Conservation (phyloP, 2,888 invertebrate species). For the Patella caerulea region DNA sequence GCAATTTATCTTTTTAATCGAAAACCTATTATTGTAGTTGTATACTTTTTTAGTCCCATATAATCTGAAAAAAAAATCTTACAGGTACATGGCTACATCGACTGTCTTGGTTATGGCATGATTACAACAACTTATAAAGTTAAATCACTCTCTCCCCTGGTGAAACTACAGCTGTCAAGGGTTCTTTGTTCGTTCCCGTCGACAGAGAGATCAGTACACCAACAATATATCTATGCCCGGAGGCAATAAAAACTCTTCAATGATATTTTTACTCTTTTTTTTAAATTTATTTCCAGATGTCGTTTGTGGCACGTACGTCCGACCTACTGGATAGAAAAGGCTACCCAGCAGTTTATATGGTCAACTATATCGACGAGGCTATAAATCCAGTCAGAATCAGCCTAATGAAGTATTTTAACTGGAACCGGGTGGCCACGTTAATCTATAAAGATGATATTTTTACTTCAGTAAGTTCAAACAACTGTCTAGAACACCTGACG, state of each 20-base stretch:
- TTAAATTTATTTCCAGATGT: slow-evolving; percentile 35
- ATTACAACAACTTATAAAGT: too few species aligned
- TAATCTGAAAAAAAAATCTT: too few species aligned
- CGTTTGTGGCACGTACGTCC: slow-evolving; percentile 43
- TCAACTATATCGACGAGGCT: slow-evolving; percentile 40
- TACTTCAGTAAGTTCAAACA: slow-evolving; percentile 35
- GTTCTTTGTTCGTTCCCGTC: too few species aligned
- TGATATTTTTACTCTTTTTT: neutral
- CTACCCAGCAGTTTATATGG: slow-evolving; percentile 41
- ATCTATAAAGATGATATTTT: slow-evolving; percentile 35
- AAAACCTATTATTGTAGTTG: too few species aligned
- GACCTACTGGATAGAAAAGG: slow-evolving; percentile 33
- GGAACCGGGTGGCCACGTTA: slow-evolving; percentile 43
- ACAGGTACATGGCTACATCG: too few species aligned
- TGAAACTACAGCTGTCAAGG: too few species aligned
- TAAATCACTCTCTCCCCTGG: too few species aligned
- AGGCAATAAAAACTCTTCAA: neutral
- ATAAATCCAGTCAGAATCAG: slow-evolving; percentile 40
- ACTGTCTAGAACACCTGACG: too few species aligned
- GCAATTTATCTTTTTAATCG: too few species aligned
- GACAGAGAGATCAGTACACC: too few species aligned
- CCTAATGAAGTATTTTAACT: slow-evolving; percentile 46
- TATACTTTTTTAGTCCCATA: too few species aligned
- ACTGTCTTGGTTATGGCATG: too few species aligned
- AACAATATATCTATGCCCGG: neutral